A percentile compares a stretch with the other conserved stretches of the same genome.
phyloP scores from a whole-genome alignment of 2,888 invertebrate species.

The Idaea straminata region DNA sequence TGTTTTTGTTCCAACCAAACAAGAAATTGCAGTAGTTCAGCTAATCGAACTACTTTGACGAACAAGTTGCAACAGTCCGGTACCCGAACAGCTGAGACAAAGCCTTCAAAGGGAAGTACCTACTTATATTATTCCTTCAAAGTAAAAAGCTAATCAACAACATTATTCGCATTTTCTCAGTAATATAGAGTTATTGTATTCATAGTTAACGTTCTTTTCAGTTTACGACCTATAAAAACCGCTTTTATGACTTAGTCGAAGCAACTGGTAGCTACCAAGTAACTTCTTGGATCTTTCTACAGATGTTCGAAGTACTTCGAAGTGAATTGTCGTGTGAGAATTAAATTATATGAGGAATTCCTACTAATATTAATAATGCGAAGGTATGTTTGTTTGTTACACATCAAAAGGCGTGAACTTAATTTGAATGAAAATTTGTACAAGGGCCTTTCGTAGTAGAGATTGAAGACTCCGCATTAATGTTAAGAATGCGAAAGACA shows the following conservation, averaged over 20 bases:
- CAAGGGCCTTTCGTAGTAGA: too few relatives aligned
- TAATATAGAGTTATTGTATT: neutral
- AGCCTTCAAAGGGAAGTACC: neutral
- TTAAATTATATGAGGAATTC: conserved; percentile 4
- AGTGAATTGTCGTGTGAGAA: neutral
- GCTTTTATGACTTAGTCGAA: conserved; percentile 18
- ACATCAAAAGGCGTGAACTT: conserved; percentile 1
- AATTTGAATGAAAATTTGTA: too few relatives aligned
- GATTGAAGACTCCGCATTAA: neutral
- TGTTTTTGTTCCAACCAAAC: too few relatives aligned
- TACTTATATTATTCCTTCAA: neutral
- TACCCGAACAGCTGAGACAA: neutral
- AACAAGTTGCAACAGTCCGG: too few relatives aligned
- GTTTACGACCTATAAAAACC: conserved; percentile 20
- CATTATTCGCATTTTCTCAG: neutral
- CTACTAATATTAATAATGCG: neutral
- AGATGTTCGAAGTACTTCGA: conserved; percentile 3
- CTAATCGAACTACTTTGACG: too few relatives aligned
- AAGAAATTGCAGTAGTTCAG: too few relatives aligned
- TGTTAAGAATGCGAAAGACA: neutral
- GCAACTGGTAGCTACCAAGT: conserved; percentile 18
- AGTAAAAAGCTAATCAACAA: neutral
- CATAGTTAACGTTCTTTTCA: conserved; percentile 3
- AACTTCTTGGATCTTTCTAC: conserved; percentile 5
- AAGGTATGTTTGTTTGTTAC: neutral